These are phyloP conservation scores for Torymus auratus DNA, from an alignment of 2,888 invertebrate genomes.

Conservation along the genomic window DNA sequence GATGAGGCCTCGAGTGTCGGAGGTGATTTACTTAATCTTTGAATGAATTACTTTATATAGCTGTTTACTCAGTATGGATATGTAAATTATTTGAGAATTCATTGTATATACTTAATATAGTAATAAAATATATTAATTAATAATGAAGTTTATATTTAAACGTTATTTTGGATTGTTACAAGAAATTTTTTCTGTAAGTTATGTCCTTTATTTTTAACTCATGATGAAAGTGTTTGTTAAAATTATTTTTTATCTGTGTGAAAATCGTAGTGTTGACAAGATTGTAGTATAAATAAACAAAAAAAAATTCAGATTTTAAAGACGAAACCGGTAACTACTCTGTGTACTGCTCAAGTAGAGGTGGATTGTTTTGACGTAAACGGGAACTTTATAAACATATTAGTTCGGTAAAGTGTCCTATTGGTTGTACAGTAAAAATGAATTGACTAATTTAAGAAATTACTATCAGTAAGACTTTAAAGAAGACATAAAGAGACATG, in stretches of 20 bases:
- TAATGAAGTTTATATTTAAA: not conserved
- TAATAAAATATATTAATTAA: conserved; percentile 5
- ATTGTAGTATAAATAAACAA: conserved; percentile 2
- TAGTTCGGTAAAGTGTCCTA: conserved; percentile 6
- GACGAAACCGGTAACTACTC: no score
- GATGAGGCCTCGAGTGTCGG: no score
- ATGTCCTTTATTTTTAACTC: no score
- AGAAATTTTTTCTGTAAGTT: no score
- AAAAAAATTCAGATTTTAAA: not conserved
- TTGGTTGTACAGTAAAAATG: conserved; percentile 24
- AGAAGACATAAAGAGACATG: not conserved
- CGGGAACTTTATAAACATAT: not conserved
- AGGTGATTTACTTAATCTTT: conserved; percentile 10
- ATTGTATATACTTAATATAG: conserved; percentile 32
- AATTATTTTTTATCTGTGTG: no score
- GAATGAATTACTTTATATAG: not conserved
- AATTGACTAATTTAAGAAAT: conserved; percentile 3
- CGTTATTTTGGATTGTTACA: no score
- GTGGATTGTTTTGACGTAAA: conserved; percentile 6
- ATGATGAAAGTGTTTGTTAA: no score
- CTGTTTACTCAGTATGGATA: not conserved
- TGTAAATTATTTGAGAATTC: conserved; percentile 29
- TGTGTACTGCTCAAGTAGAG: not conserved
- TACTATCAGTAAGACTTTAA: not conserved
- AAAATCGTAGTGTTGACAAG: not conserved